These are phyloP conservation scores for Pterostichus niger DNA, from an alignment of 2,888 invertebrate species.

Conservation along the genomic window DNA sequence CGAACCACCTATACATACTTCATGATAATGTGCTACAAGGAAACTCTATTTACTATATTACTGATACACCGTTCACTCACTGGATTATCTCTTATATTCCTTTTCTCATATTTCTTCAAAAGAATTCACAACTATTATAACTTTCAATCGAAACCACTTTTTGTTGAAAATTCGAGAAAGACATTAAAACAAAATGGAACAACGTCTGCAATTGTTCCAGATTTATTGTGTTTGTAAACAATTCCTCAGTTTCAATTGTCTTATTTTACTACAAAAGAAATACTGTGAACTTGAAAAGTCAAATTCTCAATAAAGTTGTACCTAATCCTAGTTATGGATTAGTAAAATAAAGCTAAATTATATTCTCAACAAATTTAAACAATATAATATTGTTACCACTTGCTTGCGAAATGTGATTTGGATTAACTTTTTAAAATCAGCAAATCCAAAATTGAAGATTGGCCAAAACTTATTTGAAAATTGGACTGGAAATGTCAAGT, in stretches of 20 bases:
- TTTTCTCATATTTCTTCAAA: neutral
- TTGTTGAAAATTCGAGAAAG: conserved; percentile 12
- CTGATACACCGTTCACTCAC: conserved; percentile 32
- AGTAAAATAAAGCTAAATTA: too few relatives aligned
- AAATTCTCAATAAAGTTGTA: too few relatives aligned
- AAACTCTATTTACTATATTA: conserved; percentile 45
- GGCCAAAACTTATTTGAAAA: too few relatives aligned
- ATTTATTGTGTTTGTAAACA: conserved; percentile 7
- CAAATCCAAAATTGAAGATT: too few relatives aligned
- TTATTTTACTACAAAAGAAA: too few relatives aligned
- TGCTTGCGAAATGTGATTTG: too few relatives aligned
- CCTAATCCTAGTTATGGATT: too few relatives aligned
- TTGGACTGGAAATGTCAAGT: too few relatives aligned
- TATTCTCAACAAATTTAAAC: too few relatives aligned
- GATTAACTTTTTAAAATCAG: too few relatives aligned
- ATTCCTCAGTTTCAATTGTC: neutral
- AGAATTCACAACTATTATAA: neutral
- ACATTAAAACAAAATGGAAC: conserved; percentile 12
- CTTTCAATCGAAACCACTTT: conserved; percentile 16
- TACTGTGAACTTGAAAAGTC: too few relatives aligned
- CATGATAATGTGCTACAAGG: conserved; percentile 42
- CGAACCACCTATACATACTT: conserved; percentile 26
- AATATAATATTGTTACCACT: too few relatives aligned
- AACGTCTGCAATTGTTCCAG: conserved; percentile 15
- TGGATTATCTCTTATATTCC: conserved; percentile 11